phyloP scores from a whole-genome alignment of 2,797 vertebrate species.

The Acrocephalus scirpaceus region DNA sequence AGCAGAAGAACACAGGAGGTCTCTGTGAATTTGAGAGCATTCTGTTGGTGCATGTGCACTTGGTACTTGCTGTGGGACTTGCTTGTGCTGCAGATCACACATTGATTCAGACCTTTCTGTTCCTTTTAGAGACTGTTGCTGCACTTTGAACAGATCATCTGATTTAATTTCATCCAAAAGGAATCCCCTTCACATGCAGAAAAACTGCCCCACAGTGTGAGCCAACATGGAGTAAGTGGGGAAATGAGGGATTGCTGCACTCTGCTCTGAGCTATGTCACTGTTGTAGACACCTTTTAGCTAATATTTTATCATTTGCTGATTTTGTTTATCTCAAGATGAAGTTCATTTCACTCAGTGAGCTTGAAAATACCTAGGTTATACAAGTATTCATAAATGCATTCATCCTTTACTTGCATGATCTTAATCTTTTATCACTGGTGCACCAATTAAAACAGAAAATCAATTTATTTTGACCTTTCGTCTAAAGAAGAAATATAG shows the following conservation, averaged over 20 bases:
- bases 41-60: background rate
- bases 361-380: background rate
- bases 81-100: slow-evolving; percentile 41
- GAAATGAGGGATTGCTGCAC: slow-evolving; percentile 28
- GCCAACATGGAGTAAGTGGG: slow-evolving; percentile 48
- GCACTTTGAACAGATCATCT: slow-evolving; percentile 58
- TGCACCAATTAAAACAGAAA: slow-evolving; percentile 8
- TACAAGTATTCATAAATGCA: background rate
- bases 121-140: slow-evolving; percentile 60
- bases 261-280: background rate
- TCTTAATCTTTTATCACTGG: background rate
- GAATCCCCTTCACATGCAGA: slow-evolving; percentile 49
- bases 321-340: background rate
- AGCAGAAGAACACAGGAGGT: background rate
- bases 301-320: background rate
- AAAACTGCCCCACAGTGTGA: slow-evolving; percentile 54
- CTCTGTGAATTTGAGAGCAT: background rate
- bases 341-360: background rate
- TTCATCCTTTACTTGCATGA: background rate
- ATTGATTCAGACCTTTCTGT: slow-evolving; percentile 54
- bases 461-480: background rate
- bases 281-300: background rate
- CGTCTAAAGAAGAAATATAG: background rate
- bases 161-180: slow-evolving; percentile 60
- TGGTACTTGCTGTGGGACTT: slow-evolving; percentile 31